These are phyloP conservation scores for Hylia prasina DNA, from an alignment of 2,113 vertebrate species.

Conservation along the genomic window DNA sequence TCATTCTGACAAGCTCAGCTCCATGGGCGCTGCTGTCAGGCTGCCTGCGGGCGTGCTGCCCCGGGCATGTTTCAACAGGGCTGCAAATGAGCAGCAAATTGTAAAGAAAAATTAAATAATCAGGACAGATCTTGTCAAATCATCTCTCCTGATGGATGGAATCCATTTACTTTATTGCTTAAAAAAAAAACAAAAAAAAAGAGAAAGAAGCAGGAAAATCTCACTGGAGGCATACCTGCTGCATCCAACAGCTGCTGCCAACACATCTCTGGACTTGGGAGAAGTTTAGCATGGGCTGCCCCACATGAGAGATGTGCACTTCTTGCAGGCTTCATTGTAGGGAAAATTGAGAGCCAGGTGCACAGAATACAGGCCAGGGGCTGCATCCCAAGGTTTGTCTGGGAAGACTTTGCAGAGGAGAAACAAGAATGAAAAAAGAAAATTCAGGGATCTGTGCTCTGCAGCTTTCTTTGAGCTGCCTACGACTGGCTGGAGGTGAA, in stretches of 20 bases:
- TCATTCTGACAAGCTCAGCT: neutral
- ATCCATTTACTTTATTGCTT: neutral
- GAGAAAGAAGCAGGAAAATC: neutral
- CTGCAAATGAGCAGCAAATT: neutral
- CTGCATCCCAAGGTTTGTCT: constrained; percentile 69
- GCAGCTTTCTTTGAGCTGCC: neutral
- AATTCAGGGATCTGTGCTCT: neutral
- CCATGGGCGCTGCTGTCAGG: neutral
- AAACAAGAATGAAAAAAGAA: neutral
- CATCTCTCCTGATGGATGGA: neutral
- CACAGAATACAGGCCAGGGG: constrained; percentile 81
- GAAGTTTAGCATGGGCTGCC: constrained; percentile 81
- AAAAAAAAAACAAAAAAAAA: neutral
- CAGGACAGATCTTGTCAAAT: neutral
- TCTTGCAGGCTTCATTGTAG: constrained; percentile 72
- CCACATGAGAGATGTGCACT: constrained; percentile 72
- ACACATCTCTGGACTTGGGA: constrained; percentile 49
- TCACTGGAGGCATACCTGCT: neutral
- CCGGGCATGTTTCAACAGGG: neutral
- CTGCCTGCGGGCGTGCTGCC: neutral
- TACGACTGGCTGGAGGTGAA: neutral
- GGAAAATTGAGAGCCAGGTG: constrained; percentile 78
- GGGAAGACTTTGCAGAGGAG: constrained; percentile 45
- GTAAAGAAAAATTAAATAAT: neutral
- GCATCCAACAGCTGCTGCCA: neutral